Evolutionary conservation across 2,888 invertebrate species (phyloP).

Genomic region (Cancer borealis): DNA sequence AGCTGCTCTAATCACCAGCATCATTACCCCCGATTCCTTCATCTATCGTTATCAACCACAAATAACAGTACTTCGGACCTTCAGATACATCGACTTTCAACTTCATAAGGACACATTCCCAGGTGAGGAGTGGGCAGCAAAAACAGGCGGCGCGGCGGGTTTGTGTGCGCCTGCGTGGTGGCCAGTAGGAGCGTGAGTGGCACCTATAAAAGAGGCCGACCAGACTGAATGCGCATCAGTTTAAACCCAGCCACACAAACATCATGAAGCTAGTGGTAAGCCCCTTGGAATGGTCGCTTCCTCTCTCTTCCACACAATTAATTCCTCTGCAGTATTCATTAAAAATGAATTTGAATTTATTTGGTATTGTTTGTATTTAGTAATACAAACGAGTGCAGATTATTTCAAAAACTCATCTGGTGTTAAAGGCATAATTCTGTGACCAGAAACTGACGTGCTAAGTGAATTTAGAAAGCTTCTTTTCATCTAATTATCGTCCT

Average conservation of each 20-base stretch:
- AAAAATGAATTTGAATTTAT: not conserved
- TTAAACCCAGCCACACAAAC: slow-evolving; percentile 31
- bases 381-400: not conserved
- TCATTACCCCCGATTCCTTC: not conserved
- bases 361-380: not conserved
- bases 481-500: not conserved
- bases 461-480: not conserved
- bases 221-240: not conserved
- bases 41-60: not conserved
- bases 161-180: slow-evolving; percentile 43
- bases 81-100: slow-evolving; percentile 11
- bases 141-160: slow-evolving; percentile 21
- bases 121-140: slow-evolving; percentile 35
- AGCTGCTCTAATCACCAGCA: not conserved
- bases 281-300: not conserved
- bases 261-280: slow-evolving; percentile 54
- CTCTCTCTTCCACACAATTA: not conserved
- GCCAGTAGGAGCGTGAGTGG: slow-evolving; percentile 26
- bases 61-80: slow-evolving; percentile 35
- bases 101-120: slow-evolving; percentile 44
- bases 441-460: not conserved
- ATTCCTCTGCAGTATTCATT: not conserved
- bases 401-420: not conserved
- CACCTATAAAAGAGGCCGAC: slow-evolving; percentile 33
- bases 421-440: not conserved